A percentile compares a stretch with the other conserved stretches of the same genome.
Conservation (phyloP, 2,888 invertebrate species). For the Stenotaenia linearis region DNA sequence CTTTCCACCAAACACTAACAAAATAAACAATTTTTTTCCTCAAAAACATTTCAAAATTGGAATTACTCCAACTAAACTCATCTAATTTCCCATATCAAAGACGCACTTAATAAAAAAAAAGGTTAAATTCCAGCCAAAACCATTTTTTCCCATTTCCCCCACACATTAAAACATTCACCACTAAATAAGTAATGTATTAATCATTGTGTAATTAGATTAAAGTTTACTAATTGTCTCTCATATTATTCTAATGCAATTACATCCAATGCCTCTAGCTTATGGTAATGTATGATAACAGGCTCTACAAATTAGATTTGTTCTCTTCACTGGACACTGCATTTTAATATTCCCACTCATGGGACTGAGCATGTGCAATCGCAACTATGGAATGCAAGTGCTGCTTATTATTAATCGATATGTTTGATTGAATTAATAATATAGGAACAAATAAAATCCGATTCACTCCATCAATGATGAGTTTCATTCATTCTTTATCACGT, state of each 20-base stretch:
- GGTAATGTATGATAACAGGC: constrained; percentile 14
- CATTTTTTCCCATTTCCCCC: background rate
- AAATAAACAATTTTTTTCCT: background rate
- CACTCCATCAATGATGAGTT: background rate
- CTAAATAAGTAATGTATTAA: constrained; percentile 1
- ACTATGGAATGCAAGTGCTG: background rate
- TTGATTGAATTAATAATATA: background rate
- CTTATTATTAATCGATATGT: background rate
- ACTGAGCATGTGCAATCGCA: background rate
- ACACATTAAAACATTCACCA: background rate
- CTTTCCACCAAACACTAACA: background rate
- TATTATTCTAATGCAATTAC: constrained; percentile 19
- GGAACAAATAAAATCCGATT: background rate
- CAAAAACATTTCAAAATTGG: background rate
- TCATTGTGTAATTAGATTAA: background rate
- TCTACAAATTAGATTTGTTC: constrained; percentile 13
- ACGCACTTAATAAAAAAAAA: background rate
- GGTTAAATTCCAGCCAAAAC: background rate
- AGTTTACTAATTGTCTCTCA: constrained; percentile 14
- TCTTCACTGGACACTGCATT: background rate
- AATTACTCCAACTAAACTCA: background rate
- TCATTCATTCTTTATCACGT: background rate
- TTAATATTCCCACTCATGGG: constrained; percentile 5
- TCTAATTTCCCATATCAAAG: background rate
- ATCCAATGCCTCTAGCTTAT: constrained; percentile 7